Evolutionary conservation across 2,797 vertebrate species (phyloP).

Genomic region (Sparus aurata): DNA sequence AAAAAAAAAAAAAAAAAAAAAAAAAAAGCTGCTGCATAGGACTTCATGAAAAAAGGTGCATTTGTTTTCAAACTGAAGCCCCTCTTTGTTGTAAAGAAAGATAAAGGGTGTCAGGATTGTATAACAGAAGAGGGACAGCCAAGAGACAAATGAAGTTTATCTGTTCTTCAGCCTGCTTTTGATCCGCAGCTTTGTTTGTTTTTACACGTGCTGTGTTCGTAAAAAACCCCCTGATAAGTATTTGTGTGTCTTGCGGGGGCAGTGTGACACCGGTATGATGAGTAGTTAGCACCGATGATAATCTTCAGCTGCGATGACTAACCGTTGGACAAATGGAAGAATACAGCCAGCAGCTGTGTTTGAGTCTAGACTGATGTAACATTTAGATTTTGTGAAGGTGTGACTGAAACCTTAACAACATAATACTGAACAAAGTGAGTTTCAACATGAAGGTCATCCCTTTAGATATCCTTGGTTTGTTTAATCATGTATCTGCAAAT

Average conservation of each 20-base stretch:
- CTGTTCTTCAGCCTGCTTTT: constrained; percentile 6
- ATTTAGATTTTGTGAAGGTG: not conserved
- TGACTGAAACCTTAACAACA: not conserved
- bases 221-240: constrained; percentile 14
- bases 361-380: not conserved
- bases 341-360: not conserved
- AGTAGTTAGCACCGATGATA: constrained; percentile 5
- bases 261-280: not conserved
- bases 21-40: not conserved
- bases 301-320: constrained; percentile 29
- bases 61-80: not conserved
- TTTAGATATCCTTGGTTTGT: not conserved
- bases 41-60: not conserved
- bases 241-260: constrained; percentile 2
- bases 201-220: constrained; percentile 14
- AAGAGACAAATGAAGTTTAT: not conserved
- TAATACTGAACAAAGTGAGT: not conserved
- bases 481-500: constrained; percentile 13
- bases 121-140: not conserved
- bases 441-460: not conserved
- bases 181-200: constrained; percentile 18
- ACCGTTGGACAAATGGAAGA: not conserved
- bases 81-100: not conserved
- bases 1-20: no score
- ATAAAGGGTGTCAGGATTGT: not conserved